Conservation (phyloP, 2,888 invertebrate species). For the Conistra vaccinii region DNA sequence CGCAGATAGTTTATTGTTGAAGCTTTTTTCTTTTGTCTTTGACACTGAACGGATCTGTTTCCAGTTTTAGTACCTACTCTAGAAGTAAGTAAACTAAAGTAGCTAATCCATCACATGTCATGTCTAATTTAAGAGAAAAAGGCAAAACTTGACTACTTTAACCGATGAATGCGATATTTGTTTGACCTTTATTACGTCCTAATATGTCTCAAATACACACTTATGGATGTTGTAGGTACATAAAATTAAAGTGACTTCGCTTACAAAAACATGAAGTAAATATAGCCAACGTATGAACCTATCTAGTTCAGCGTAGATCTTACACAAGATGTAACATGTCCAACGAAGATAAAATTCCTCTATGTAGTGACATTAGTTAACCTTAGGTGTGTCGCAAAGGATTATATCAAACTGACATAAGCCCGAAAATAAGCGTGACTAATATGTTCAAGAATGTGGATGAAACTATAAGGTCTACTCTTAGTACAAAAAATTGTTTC, state of each 20-base stretch:
- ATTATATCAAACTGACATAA: constrained; percentile 39
- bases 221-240: neutral
- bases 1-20: constrained; percentile 34
- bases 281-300: neutral
- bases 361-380: constrained; percentile 38
- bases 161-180: neutral
- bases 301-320: neutral
- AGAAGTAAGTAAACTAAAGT: neutral
- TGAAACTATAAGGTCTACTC: neutral
- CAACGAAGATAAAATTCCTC: constrained; percentile 44
- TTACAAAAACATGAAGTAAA: neutral
- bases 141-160: constrained; percentile 4
- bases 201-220: neutral
- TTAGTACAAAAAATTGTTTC: neutral
- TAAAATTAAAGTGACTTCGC: neutral
- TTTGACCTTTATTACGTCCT: neutral
- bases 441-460: constrained; percentile 18
- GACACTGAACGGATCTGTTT: constrained; percentile 15
- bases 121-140: constrained; percentile 12
- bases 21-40: constrained; percentile 28
- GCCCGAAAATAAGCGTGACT: constrained; percentile 32
- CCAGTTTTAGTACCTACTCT: neutral
- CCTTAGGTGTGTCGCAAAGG: constrained; percentile 30
- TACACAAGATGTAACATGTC: constrained; percentile 20
- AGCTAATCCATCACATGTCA: constrained; percentile 20